Evolutionary conservation across 2,797 vertebrate genomes (phyloP), one percentile per base, ranked within the genome.

Genomic region (Paratrypauchen microcephalus): DNA sequence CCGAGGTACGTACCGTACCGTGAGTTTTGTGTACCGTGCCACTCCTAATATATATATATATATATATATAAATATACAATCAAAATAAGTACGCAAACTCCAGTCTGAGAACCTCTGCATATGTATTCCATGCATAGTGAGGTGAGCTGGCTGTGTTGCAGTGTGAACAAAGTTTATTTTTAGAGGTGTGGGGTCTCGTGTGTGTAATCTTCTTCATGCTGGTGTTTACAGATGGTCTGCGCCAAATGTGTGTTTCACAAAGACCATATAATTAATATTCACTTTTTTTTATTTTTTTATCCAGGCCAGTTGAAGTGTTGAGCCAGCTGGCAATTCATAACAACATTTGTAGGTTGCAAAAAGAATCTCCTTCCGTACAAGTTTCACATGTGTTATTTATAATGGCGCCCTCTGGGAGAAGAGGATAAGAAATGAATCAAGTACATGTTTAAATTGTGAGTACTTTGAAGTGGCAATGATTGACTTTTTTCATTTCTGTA

Each of bases 221-320:
- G 75, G 69, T 90, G 81, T 86, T 89, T 88, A 85, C 89, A 86
- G 88, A 88, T 87, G 79, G 82, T 70, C 69, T 63, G 62, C 39
- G 50, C 19, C 19, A 52, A 52, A 52, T 52, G 50, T n/a, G 48
- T n/a, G 50, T 9, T 52, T 9, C 9, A 21, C 50, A 52, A 52
- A 52, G 50, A 21, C 50, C 50, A 21, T n/a, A n/a, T 52, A 52
- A 52, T 52, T 8, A 52, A 52, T 52, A 52, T 52, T n/a, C 50
- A 9, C 1, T 52, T 52, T 48, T 52, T n/a, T n/a, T 36, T 9
- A n/a, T n/a, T 36, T 36, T n/a, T 52, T 52, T 52, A 21, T n/a
- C 50, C 19, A 9, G n/a, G 50, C 50, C 50, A 21, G 47, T 48
- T 48, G 47, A 48, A 52, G 50, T 52, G 19, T 52, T 2, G 19